phyloP scores from a whole-genome alignment of 2,113 vertebrate species.

The Pachypanchax playfairii region DNA sequence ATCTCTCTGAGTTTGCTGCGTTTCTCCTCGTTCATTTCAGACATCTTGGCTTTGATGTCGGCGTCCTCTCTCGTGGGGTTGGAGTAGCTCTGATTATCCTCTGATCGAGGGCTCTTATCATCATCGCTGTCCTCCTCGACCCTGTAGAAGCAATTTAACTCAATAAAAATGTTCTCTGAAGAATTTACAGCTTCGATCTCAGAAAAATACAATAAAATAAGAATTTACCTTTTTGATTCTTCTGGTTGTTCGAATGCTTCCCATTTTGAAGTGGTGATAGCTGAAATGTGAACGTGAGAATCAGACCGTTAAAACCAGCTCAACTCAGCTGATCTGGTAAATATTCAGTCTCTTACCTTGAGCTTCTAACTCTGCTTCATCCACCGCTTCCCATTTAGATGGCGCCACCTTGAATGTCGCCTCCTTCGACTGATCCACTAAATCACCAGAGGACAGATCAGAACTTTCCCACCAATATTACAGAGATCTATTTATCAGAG shows the following conservation, averaged over 20 bases:
- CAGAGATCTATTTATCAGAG: neutral
- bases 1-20: slow-evolving; percentile 96
- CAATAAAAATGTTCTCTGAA: neutral
- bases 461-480: neutral
- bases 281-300: slow-evolving; percentile 70
- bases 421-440: slow-evolving; percentile 84
- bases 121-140: slow-evolving; percentile 89
- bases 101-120: slow-evolving; percentile 88
- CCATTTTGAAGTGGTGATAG: slow-evolving; percentile 98
- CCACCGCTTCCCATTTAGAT: slow-evolving; percentile 98
- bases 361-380: slow-evolving; percentile 89
- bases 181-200: neutral
- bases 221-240: slow-evolving; percentile 87
- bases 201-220: neutral
- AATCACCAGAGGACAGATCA: neutral
- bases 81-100: slow-evolving; percentile 87
- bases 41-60: slow-evolving; percentile 89
- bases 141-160: slow-evolving; percentile 67
- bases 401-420: slow-evolving; percentile 96
- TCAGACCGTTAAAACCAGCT: neutral
- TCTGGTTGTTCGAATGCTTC: slow-evolving; percentile 94
- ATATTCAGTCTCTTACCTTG: slow-evolving; percentile 81
- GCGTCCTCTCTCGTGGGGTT: slow-evolving; percentile 90
- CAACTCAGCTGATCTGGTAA: neutral
- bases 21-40: slow-evolving; percentile 97